phyloP scores from a whole-genome alignment of 2,888 invertebrate genomes.

The Crioceris asparagi region DNA sequence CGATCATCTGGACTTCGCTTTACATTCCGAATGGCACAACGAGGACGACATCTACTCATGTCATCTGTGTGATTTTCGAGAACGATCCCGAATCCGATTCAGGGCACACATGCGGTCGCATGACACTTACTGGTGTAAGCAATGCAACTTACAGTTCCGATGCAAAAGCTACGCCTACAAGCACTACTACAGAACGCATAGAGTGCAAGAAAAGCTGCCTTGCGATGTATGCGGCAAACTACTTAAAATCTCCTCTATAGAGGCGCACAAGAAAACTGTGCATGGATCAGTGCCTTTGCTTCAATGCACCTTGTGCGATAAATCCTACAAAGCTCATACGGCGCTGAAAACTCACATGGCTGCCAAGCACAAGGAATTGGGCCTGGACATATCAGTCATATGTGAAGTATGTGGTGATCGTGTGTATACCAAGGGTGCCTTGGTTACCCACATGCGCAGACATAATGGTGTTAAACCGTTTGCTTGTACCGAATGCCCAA shows the following conservation, averaged over 20 bases:
- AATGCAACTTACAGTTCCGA: constrained; percentile 30
- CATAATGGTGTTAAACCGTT: constrained; percentile 51
- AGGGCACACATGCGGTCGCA: constrained; percentile 32
- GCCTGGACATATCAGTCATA: constrained; percentile 40
- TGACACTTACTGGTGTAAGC: constrained; percentile 27
- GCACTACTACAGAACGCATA: constrained; percentile 25
- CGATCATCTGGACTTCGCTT: constrained; percentile 27
- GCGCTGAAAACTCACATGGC: constrained; percentile 36
- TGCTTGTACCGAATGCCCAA: constrained; percentile 38
- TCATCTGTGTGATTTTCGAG: constrained; percentile 28
- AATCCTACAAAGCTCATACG: constrained; percentile 33
- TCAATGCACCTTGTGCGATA: constrained; percentile 43
- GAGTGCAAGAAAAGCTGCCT: constrained; percentile 24
- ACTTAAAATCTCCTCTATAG: constrained; percentile 22
- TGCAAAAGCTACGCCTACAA: constrained; percentile 12
- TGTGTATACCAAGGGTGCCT: constrained; percentile 27
- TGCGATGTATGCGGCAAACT: constrained; percentile 25
- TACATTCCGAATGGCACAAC: constrained; percentile 28
- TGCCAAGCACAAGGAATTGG: constrained; percentile 25
- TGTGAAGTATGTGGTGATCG: constrained; percentile 31
- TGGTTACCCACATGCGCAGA: constrained; percentile 43
- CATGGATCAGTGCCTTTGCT: no score
- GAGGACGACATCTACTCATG: constrained; percentile 27
- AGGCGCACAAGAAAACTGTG: constrained; percentile 20
- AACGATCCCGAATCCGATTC: constrained; percentile 22